Evolutionary conservation across 2,113 vertebrate genomes (phyloP), one percentile per base, ranked within the genome.

Genomic region (Hypocryptadius cinnamomeus): DNA sequence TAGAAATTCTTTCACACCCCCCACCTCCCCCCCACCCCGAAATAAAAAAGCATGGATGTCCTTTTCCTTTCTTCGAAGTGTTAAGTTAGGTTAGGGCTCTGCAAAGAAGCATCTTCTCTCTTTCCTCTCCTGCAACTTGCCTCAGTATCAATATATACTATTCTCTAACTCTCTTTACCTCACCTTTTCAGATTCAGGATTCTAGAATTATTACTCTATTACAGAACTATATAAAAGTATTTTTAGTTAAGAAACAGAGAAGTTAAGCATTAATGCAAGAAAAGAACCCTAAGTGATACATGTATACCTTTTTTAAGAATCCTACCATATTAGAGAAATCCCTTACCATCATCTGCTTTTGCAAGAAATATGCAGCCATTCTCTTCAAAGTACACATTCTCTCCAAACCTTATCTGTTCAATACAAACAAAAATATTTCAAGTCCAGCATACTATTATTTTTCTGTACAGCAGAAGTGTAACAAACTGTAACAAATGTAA

Each of bases 371-470:
- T 96, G 79, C 98, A 98, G 85, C 98, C 97, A 27, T 97, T 96
- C 87, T 99, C 98, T 95, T 98, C 97, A 89, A 98, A 98, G 95
- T 99, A 99, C 48, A 98, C 94, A 91, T 98, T 98, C 35, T 97
- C 96, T 53, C 94, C 97, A 87, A 98, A 97, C 66, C 85, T 97
- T 39, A 99, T 92, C 99, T 99, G 96, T 82, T 66, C 81, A 95
- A 70, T 37, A 73, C 44, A 96, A 97, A 28, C n/a, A 92, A 94
- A 70, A 8, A 81, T 15, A 21, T 54, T 85, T 88, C 51, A 91
- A 90, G 19, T 50, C 33, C 59, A 94, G 50, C n/a, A 18, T 9
- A 59, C 2, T 70, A 13, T 89, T 82, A 37, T 15, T 76, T 65
- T 85, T 53, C 74, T 40, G 28, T n/a, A n/a, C 15, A 68, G 64